These are phyloP conservation scores for Steatocranus sp. DNA, from an alignment of 2,797 vertebrate genomes.

Conservation along the genomic window DNA sequence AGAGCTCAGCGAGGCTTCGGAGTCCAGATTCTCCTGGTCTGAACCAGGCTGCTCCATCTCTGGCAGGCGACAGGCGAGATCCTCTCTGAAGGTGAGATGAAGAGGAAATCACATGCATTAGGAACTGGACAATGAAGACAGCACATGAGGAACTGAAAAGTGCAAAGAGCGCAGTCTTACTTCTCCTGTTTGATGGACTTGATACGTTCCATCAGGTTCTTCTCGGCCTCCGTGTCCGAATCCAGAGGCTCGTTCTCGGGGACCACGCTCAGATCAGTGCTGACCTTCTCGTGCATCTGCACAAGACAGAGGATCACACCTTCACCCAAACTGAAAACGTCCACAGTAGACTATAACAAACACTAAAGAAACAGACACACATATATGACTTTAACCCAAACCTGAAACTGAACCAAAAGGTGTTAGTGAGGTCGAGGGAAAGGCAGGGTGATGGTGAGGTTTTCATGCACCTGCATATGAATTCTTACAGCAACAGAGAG, in stretches of 20 bases:
- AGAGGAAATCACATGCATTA: neutral
- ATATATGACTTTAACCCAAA: neutral
- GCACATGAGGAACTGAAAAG: neutral
- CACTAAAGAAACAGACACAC: neutral
- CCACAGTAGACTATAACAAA: neutral
- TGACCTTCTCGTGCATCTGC: slow-evolving; percentile 73
- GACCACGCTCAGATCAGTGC: slow-evolving; percentile 70
- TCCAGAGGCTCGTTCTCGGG: slow-evolving; percentile 81
- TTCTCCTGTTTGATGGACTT: slow-evolving; percentile 97
- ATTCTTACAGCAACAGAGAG: neutral
- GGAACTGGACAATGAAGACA: accelerated
- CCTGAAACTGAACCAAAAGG: slow-evolving; percentile 11
- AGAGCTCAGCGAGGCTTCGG: slow-evolving; percentile 89
- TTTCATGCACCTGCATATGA: slow-evolving; percentile 53
- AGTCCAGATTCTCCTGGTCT: slow-evolving; percentile 94
- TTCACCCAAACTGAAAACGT: neutral
- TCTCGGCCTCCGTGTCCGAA: slow-evolving; percentile 79
- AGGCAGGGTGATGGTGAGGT: slow-evolving; percentile 2
- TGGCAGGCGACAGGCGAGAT: slow-evolving; percentile 90
- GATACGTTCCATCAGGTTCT: slow-evolving; percentile 88
- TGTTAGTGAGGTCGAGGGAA: slow-evolving; percentile 51
- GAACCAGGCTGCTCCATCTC: slow-evolving; percentile 94
- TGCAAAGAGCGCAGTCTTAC: slow-evolving; percentile 64
- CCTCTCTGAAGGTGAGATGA: slow-evolving; percentile 77
- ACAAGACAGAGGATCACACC: slow-evolving; percentile 10